Base-by-base conservation (phyloP, 2,797 vertebrate species). In the Anguilla anguilla region DNA sequence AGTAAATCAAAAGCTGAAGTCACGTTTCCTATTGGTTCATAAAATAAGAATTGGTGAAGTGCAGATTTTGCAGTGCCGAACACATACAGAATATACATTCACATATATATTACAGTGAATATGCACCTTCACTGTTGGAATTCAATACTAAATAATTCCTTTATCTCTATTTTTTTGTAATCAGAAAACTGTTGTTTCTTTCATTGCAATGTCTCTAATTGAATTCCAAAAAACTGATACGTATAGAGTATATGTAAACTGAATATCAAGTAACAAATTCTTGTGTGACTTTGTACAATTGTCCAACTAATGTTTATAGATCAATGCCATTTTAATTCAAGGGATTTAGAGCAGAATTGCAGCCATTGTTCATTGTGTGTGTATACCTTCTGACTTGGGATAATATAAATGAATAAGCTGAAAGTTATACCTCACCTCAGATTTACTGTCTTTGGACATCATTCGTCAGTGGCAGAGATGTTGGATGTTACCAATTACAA, bases 391-490 rank as follows among this genome's bases (percentile, higher is more conserved):
- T 59, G 43, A 61, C 84, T 84, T 25, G 13, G 69, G 35, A 61
- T 83, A 49, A 81, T 74, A 79, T 49, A 31, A 64, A 85, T 77
- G 74, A 6, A n/a, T 43, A 46, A 69, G 43, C 69, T 85, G 59
- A 55, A 74, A 79, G 0, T 31, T n/a, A 2, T 46, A 72, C 49
- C 87, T 89, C 85, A 89, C 89, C 87, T 89, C 77, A 88, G 22
- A 79, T 67, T 35, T 69, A 59, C 0, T n/a, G 53, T 49, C 13
- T 61, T 31, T 43, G 25, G 46, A 31, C 51, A 51, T 61, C 49
- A 35, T 17, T 10, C 9, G 22, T 55, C 11, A n/a, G 2, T 49
- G 51, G 39, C 15, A 25, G 46, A 25, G 46, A 61, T 17, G 82
- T 28, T 83, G 53, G 43, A 31, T 64, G 53, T 77, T 22, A 25